Base-by-base conservation (phyloP, 2,113 vertebrate genomes). In the Jaculus jaculus region DNA sequence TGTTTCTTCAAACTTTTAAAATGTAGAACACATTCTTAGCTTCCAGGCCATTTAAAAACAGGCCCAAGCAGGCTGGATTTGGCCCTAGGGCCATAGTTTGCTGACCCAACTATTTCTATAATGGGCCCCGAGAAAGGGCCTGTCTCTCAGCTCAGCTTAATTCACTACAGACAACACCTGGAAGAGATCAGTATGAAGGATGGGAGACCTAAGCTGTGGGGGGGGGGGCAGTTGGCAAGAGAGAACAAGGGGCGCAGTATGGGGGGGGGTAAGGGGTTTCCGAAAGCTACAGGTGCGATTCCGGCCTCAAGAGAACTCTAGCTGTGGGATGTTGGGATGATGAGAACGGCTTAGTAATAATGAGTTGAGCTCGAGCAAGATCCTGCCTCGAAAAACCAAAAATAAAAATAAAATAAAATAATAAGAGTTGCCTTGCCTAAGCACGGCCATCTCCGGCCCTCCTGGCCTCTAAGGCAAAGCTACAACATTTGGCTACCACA, bases 401-500 rank as follows among this genome's bases (percentile, higher is more conserved):
- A n/a, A n/a, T n/a, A n/a, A n/a, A n/a, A n/a, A n/a, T n/a, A n/a
- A n/a, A n/a, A n/a, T n/a, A n/a, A n/a, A 72, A 18, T 63, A 54
- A 58, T n/a, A 11, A 2, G 72, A 81, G 60, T 54, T 72, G 86
- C 61, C 86, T 26, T 26, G 58, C 32, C 39, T 15, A 16, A 37
- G 81, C 80, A 78, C 39, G 51, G 51, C 15, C 51, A 34, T 8
- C 91, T 84, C 77, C 58, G 39, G 37, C 37, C 73, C 84, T 89
- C 58, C 30, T 63, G 60, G 87, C 61, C 85, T n/a, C 23, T 90
- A 65, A 32, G 4, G 51, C 32, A 89, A 94, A 95, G 90, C 82
- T 37, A 42, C 32, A 87, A 26, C 72, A 63, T 26, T 10, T 39
- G 54, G 63, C 58, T 39, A 71, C 23, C 32, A 5, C 20, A 9